Evolutionary conservation across 2,797 vertebrate genomes (phyloP).

Genomic region (Bovichtus diacanthus): DNA sequence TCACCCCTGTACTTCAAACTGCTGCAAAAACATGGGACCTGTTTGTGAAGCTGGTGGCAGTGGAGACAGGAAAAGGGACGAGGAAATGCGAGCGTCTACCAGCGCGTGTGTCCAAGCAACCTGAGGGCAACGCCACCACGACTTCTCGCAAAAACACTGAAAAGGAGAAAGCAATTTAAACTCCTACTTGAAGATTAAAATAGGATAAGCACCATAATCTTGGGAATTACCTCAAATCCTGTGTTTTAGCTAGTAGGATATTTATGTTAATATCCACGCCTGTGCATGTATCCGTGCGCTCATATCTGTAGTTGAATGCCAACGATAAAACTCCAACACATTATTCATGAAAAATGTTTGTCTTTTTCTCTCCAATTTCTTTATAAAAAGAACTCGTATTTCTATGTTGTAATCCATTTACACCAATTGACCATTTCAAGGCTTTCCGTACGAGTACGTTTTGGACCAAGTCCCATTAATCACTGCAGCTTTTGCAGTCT

Average conservation of each 20-base stretch:
- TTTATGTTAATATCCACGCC: slow-evolving; percentile 35
- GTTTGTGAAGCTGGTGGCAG: slow-evolving; percentile 13
- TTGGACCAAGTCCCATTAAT: too few species aligned
- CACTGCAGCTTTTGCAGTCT: too few species aligned
- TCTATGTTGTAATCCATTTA: too few species aligned
- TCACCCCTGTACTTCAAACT: slow-evolving; percentile 6
- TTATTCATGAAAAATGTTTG: too few species aligned
- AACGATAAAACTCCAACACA: slow-evolving; percentile 2
- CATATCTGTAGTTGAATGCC: background rate
- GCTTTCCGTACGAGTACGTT: background rate
- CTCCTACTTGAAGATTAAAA: slow-evolving; percentile 60
- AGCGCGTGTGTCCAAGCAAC: too few species aligned
- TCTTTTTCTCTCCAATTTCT: background rate
- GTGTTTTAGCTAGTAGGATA: slow-evolving; percentile 49
- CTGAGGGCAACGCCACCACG: too few species aligned
- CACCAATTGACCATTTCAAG: background rate
- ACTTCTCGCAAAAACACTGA: slow-evolving; percentile 18
- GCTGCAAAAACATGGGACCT: slow-evolving; percentile 15
- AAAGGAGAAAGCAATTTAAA: slow-evolving; percentile 28
- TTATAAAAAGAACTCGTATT: too few species aligned
- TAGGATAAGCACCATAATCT: slow-evolving; percentile 45
- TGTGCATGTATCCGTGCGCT: slow-evolving; percentile 13
- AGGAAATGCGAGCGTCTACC: too few species aligned
- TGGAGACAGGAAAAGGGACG: slow-evolving; percentile 18
- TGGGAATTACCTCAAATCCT: slow-evolving; percentile 44